Conservation (phyloP, 2,888 invertebrate genomes). For the Nomada ruficornis region DNA sequence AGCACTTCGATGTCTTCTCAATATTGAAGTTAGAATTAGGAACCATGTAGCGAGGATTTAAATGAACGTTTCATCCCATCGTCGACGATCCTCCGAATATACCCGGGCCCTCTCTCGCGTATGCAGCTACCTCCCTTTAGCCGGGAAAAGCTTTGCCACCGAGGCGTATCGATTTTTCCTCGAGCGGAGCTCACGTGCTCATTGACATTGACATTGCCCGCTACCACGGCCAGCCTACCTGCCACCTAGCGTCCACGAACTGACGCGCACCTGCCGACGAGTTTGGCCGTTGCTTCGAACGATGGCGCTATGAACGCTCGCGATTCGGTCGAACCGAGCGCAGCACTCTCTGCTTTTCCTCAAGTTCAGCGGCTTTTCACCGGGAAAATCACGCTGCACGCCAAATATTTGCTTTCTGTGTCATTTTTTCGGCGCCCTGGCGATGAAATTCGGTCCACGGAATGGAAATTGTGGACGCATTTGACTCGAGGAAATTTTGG, state of each 20-base stretch:
- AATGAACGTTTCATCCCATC: not conserved
- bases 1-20: too few relatives aligned
- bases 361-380: conserved; percentile 38
- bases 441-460: too few relatives aligned
- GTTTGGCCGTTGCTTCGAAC: conserved; percentile 68
- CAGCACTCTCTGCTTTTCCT: conserved; percentile 3
- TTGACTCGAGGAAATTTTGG: too few relatives aligned
- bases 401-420: too few relatives aligned
- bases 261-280: conserved; percentile 63
- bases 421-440: too few relatives aligned
- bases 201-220: conserved; percentile 84
- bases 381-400: conserved; percentile 13
- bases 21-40: too few relatives aligned
- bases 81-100: conserved; percentile 8
- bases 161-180: conserved; percentile 82
- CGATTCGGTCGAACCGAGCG: conserved; percentile 3
- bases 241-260: conserved; percentile 77
- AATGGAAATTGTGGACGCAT: too few relatives aligned
- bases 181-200: conserved; percentile 80
- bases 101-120: conserved; percentile 45
- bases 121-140: conserved; percentile 55
- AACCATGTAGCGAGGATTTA: not conserved
- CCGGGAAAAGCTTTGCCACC: conserved; percentile 74
- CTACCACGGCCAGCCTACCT: conserved; percentile 69
- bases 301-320: conserved; percentile 74